A percentile compares a stretch with the other conserved stretches of the same genome.
Evolutionary conservation across 2,888 invertebrate species (phyloP).

Genomic region (Ophioninae sp.): DNA sequence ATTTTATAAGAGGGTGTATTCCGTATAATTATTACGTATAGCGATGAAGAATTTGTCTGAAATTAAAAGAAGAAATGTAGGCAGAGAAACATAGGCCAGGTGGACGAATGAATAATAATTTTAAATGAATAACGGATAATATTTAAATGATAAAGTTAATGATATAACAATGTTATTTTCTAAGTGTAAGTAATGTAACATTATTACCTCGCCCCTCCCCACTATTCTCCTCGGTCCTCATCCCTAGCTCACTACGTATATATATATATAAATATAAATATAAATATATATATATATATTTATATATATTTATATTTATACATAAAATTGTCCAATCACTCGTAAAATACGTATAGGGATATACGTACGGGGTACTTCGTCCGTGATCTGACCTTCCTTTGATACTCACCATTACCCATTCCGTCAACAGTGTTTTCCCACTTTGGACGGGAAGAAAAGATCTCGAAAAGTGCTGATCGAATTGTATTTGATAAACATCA

Average conservation of each 20-base stretch:
- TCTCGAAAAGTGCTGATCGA: neutral
- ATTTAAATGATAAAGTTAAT: slow-evolving; percentile 70
- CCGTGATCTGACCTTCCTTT: neutral
- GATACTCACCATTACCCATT: neutral
- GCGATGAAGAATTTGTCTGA: slow-evolving; percentile 65
- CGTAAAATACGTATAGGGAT: slow-evolving; percentile 39
- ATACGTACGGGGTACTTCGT: slow-evolving; percentile 30
- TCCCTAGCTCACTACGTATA: slow-evolving; percentile 66
- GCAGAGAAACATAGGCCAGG: slow-evolving; percentile 69
- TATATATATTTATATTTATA: slow-evolving; percentile 60
- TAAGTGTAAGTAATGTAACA: slow-evolving; percentile 74
- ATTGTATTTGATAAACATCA: neutral
- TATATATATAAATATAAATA: slow-evolving; percentile 70
- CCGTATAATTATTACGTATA: slow-evolving; percentile 70
- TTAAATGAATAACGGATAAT: slow-evolving; percentile 72
- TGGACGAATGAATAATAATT: slow-evolving; percentile 74
- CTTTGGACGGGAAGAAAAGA: neutral
- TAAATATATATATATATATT: slow-evolving; percentile 68
- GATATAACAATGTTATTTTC: slow-evolving; percentile 75
- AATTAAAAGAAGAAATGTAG: slow-evolving; percentile 52
- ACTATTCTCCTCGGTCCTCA: slow-evolving; percentile 53
- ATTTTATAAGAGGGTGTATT: slow-evolving; percentile 78
- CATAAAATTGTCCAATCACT: slow-evolving; percentile 42
- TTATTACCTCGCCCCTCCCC: slow-evolving; percentile 45
- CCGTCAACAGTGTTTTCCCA: neutral